These are phyloP conservation scores for Troilus luridus DNA, from an alignment of 2,888 invertebrate species.

Conservation along the genomic window DNA sequence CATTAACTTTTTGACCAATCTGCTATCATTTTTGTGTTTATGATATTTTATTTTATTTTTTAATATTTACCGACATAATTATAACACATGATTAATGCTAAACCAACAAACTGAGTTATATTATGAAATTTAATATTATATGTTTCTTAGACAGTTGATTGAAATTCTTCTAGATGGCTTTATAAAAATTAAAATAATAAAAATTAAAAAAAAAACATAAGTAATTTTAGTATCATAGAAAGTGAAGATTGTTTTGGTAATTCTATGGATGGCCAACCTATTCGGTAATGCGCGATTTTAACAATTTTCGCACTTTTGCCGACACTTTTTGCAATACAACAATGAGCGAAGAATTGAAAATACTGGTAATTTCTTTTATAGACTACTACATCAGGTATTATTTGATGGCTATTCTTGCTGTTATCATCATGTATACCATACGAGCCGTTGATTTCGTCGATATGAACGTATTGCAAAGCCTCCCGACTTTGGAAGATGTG, in stretches of 20 bases:
- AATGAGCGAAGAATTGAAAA: neutral
- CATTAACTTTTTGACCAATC: too few relatives aligned
- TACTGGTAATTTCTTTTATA: neutral
- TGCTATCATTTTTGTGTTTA: too few relatives aligned
- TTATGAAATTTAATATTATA: neutral
- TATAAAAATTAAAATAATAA: neutral
- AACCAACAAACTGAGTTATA: neutral
- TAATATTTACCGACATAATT: neutral
- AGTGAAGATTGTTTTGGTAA: neutral
- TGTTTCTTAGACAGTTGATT: neutral
- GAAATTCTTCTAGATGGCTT: neutral
- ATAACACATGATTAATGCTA: neutral
- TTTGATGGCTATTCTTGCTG: neutral
- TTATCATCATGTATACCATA: neutral
- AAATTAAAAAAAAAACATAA: too few relatives aligned
- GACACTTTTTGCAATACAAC: neutral
- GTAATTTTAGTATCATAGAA: neutral
- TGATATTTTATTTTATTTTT: too few relatives aligned
- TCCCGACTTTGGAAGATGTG: neutral
- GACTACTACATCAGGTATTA: conserved; percentile 23
- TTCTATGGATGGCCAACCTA: neutral
- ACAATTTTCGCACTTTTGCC: neutral
- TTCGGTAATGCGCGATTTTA: neutral
- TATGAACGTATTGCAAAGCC: neutral
- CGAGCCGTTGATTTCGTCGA: neutral